Conservation (phyloP, 2,888 invertebrate genomes). For the Dinocampus coccinellae region DNA sequence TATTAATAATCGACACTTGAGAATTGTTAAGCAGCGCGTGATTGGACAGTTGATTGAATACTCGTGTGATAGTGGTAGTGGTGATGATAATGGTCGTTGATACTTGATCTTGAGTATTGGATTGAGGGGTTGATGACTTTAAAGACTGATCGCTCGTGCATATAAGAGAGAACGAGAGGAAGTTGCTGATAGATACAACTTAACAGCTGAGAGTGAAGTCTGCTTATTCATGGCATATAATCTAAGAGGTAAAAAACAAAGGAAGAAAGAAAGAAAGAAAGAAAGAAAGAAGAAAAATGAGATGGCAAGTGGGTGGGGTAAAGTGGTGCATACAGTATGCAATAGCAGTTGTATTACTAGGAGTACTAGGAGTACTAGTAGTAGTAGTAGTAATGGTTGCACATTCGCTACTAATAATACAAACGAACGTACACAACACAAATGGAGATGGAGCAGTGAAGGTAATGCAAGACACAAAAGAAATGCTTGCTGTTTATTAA, state of each 20-base stretch:
- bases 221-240: constrained; percentile 18
- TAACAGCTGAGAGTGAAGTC: constrained; percentile 1
- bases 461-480: constrained; percentile 51
- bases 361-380: too few species aligned
- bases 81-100: background rate
- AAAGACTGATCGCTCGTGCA: background rate
- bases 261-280: background rate
- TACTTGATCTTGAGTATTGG: constrained; percentile 18
- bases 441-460: constrained; percentile 32
- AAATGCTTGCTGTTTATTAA: constrained; percentile 62
- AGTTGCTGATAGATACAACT: constrained; percentile 14
- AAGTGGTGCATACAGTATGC: constrained; percentile 9
- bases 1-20: constrained; percentile 5
- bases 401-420: too few species aligned
- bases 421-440: constrained; percentile 7
- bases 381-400: background rate
- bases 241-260: constrained; percentile 7
- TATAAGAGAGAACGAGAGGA: constrained; percentile 6
- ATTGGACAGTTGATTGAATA: constrained; percentile 22
- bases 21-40: background rate
- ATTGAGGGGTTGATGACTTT: constrained; percentile 22
- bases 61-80: background rate
- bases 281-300: background rate
- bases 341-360: too few species aligned
- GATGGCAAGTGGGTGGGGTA: constrained; percentile 1